Base-by-base conservation (phyloP, 2,888 invertebrate genomes). In the Amphipyra berbera region DNA sequence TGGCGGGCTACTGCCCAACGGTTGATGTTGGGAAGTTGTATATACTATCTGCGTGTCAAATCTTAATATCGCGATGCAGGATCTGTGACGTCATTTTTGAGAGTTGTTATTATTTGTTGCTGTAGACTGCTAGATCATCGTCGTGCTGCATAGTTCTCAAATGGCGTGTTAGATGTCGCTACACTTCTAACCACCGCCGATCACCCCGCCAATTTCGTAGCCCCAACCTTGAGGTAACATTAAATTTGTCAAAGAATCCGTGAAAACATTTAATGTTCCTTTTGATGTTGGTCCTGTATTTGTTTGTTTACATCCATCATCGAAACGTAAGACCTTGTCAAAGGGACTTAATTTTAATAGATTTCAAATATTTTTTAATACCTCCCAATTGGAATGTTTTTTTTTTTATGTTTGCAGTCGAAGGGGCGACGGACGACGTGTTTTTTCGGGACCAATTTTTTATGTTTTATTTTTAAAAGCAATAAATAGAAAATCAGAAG, bases 231-330 rank as follows among this genome's bases (percentile, higher is more conserved):
- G 76, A 78, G 81, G 83, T 81, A 71, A 80, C 82, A 65, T 84
- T 79, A 84, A 83, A 83, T 84, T 85, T 84, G 82, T 85, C 84
- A 82, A 83, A 81, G 82, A 82, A 81, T 77, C 82, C 73, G 78
- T 73, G 74, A 81, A 83, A 83, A 79, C 78, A 77, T 82, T 83
- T 79, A 81, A 69, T 68, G 67, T 68, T 58, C 57, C 74, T 74
- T 83, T 83, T 82, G 81, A 82, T 79, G 82, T 80, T 54, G 62
- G 61, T 68, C 61, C 50, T 46, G 40, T 71, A 37, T 57, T 78
- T 72, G 44, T 81, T 72, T 79, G 67, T 79, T 80, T 78, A 57
- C 67, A 46, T 70, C 57, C 64, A 60, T 73, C 54, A 79, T 73
- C 57, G 61, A 73, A 64, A 75, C 53, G 65, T 49, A 70, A 63